Percentiles rank a stretch among this genome's conserved stretches.
Conservation (phyloP, 2,797 vertebrate genomes). For the Scolopax rusticola region DNA sequence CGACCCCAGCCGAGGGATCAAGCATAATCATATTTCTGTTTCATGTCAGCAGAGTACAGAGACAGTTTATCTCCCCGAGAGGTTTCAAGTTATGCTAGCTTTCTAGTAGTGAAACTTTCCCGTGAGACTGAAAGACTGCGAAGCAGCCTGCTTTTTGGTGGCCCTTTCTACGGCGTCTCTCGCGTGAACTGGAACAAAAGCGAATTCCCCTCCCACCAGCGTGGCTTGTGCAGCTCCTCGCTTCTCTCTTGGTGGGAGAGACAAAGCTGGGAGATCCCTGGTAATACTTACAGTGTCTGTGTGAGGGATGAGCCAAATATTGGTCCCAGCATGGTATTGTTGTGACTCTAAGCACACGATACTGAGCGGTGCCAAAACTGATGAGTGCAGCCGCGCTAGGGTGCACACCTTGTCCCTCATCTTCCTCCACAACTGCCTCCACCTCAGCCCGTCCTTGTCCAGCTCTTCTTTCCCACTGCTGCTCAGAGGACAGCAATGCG, state of each 20-base stretch:
- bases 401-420: not conserved
- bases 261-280: not conserved
- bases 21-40: slow-evolving; percentile 16
- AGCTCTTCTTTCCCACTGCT: not conserved
- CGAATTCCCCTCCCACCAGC: not conserved
- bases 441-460: not conserved
- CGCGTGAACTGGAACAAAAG: not conserved
- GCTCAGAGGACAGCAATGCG: not conserved
- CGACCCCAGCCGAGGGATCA: not conserved
- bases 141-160: not conserved
- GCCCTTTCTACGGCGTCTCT: not conserved
- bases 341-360: fast-evolving
- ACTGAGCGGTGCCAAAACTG: not conserved
- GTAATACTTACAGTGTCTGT: not conserved
- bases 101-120: not conserved
- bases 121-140: not conserved
- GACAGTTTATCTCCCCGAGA: not conserved
- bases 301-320: not conserved
- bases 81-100: not conserved
- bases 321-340: not conserved
- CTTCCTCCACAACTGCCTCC: not conserved
- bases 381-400: not conserved
- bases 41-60: slow-evolving; percentile 16
- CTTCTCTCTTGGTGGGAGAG: not conserved
- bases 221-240: not conserved